Conservation (phyloP, 2,113 vertebrate species). For the Chaenocephalus aceratus region DNA sequence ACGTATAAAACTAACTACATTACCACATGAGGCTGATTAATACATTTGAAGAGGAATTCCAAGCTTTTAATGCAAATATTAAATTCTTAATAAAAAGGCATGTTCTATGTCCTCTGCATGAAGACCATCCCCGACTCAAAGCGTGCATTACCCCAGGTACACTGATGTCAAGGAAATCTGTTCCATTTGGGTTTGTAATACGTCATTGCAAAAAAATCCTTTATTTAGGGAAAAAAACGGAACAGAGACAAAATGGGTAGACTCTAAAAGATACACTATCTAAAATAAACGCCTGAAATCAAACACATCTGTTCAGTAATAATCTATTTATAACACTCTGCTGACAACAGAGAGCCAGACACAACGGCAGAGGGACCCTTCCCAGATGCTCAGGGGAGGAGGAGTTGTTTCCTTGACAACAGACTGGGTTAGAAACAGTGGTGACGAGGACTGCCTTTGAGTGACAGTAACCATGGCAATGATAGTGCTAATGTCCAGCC, state of each 20-base stretch:
- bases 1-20: background rate
- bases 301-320: slow-evolving; percentile 4
- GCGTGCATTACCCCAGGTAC: no score
- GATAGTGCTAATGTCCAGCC: slow-evolving; percentile 24
- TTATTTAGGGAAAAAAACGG: no score
- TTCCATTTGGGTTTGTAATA: no score
- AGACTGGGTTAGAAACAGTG: slow-evolving; percentile 40
- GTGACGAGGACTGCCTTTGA: slow-evolving; percentile 40
- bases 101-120: background rate
- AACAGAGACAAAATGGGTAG: background rate
- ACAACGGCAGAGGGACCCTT: slow-evolving; percentile 30
- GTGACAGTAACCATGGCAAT: slow-evolving; percentile 59
- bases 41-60: background rate
- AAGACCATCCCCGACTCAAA: background rate
- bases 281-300: background rate
- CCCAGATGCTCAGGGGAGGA: slow-evolving; percentile 44
- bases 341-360: slow-evolving; percentile 47
- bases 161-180: no score
- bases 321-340: slow-evolving; percentile 34
- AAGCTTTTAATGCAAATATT: no score
- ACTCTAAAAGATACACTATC: background rate
- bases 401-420: slow-evolving; percentile 59
- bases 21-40: background rate
- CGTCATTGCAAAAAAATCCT: no score
- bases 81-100: background rate